These are phyloP conservation scores for Anodontia alba DNA, from an alignment of 2,888 invertebrate species.

Conservation along the genomic window DNA sequence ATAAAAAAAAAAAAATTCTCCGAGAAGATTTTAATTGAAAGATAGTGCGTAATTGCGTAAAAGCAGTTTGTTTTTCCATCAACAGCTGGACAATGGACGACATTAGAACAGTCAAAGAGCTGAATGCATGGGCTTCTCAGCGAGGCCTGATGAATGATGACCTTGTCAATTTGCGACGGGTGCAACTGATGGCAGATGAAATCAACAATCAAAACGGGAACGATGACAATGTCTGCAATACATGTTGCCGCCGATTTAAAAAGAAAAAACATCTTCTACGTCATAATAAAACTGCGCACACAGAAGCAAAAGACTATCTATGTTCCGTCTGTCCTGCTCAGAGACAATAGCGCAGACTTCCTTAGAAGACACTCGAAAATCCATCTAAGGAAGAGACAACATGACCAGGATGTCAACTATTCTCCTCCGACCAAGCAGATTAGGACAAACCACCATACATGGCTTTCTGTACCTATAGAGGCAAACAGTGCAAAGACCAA, in stretches of 20 bases:
- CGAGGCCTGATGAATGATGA: background rate
- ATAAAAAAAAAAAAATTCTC: no score
- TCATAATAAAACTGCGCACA: no score
- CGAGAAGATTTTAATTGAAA: no score
- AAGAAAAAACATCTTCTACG: no score
- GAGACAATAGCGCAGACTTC: background rate
- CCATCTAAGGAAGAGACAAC: background rate
- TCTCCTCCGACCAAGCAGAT: no score
- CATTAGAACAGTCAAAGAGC: background rate
- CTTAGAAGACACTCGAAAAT: background rate
- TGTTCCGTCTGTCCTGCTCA: background rate
- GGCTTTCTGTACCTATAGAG: no score
- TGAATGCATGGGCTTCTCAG: background rate
- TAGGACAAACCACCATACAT: no score
- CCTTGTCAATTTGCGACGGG: background rate
- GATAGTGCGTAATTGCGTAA: no score
- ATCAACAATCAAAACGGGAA: background rate
- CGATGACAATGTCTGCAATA: background rate
- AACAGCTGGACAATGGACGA: no score
- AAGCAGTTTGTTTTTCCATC: no score
- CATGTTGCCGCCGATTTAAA: background rate
- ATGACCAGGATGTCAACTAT: background rate
- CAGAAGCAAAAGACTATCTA: background rate
- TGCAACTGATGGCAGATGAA: background rate
- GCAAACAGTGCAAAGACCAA: background rate